Conservation (phyloP, 2,113 vertebrate species). For the Myrmecobius fasciatus region DNA sequence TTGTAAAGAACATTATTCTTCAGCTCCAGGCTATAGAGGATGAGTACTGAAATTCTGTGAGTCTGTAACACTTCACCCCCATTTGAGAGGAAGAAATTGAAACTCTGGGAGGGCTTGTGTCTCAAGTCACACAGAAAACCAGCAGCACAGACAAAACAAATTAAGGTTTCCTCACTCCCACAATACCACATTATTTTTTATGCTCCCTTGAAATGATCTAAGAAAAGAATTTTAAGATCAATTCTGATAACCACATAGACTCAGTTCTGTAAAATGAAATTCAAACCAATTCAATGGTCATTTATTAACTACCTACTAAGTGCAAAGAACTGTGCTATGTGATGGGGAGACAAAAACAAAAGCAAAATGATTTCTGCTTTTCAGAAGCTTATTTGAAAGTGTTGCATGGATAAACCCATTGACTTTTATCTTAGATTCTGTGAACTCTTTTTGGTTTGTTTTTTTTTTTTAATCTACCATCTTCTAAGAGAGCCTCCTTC, state of each 20-base stretch:
- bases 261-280: background rate
- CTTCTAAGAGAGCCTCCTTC: background rate
- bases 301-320: background rate
- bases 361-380: background rate
- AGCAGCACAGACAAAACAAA: background rate
- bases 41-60: background rate
- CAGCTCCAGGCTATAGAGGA: background rate
- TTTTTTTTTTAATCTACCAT: no score
- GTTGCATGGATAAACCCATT: background rate
- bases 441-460: no score
- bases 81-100: background rate
- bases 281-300: background rate
- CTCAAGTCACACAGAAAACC: background rate
- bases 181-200: background rate
- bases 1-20: background rate
- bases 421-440: background rate
- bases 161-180: background rate
- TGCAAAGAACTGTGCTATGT: background rate
- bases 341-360: background rate
- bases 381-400: background rate
- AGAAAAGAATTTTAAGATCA: background rate
- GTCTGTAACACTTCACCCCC: background rate
- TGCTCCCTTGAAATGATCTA: background rate
- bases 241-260: background rate
- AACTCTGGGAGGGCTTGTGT: background rate